phyloP scores from a whole-genome alignment of 2,113 vertebrate genomes.

The Otolemur garnettii region DNA sequence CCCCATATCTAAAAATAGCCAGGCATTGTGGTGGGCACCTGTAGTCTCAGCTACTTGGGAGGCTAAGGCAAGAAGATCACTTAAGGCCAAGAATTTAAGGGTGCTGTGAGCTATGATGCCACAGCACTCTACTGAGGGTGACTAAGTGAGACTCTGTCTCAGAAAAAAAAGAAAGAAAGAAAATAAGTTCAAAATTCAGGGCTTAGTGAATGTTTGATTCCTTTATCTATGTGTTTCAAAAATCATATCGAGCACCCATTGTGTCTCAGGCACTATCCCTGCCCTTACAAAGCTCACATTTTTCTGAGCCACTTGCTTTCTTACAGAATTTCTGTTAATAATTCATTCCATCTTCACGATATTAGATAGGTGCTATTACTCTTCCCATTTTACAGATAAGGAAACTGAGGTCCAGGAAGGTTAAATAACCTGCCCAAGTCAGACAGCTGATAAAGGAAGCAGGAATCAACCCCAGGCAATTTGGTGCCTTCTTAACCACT shows the following conservation, averaged over 20 bases:
- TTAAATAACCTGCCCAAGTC: background rate
- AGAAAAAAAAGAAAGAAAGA: too few species aligned
- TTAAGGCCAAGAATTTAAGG: too few species aligned
- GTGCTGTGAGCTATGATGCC: too few species aligned
- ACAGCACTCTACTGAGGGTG: too few species aligned
- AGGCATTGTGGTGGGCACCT: too few species aligned
- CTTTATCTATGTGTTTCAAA: background rate
- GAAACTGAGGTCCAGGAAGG: background rate
- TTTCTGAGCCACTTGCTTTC: background rate
- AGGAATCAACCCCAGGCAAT: background rate
- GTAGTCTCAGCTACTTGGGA: too few species aligned
- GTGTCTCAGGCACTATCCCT: background rate
- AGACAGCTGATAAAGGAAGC: background rate
- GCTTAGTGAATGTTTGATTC: background rate
- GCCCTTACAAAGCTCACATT: background rate
- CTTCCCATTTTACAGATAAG: slow-evolving; percentile 15
- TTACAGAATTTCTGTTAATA: background rate
- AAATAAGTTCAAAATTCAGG: background rate
- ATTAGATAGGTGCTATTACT: background rate
- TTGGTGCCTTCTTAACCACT: background rate
- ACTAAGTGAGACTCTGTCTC: too few species aligned
- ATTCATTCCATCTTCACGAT: background rate
- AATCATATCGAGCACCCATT: background rate
- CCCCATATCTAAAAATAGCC: too few species aligned
- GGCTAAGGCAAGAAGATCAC: too few species aligned